Percentiles rank a stretch among this genome's conserved stretches.
Evolutionary conservation across 1,140 invertebrate species (phyloP).

Genomic region (Heliconius melpomene): DNA sequence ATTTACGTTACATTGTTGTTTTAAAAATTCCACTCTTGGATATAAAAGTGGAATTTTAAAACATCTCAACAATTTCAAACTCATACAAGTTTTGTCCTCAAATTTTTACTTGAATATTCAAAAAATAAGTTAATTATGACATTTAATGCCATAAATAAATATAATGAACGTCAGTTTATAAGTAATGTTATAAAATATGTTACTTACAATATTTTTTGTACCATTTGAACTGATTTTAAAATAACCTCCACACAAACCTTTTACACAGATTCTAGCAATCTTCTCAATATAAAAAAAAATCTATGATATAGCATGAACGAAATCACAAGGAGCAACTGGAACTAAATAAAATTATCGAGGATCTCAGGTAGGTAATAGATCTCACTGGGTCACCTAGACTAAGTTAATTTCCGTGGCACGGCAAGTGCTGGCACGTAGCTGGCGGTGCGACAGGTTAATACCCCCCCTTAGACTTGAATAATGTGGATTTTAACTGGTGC

Average conservation of each 20-base stretch:
- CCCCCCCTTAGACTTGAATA: conserved; percentile 34
- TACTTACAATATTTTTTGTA: too few relatives aligned
- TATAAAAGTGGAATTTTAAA: too few relatives aligned
- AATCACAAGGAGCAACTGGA: background rate
- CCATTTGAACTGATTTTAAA: too few relatives aligned
- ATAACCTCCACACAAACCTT: background rate
- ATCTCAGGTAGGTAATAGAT: conserved; percentile 10
- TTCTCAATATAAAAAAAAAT: background rate
- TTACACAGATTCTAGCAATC: too few relatives aligned
- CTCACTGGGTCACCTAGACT: conserved; percentile 24
- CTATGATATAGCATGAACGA: too few relatives aligned
- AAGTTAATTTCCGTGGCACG: conserved; percentile 35
- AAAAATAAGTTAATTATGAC: too few relatives aligned
- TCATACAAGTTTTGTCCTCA: too few relatives aligned
- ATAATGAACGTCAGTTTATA: too few relatives aligned
- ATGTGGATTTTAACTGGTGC: conserved; percentile 43
- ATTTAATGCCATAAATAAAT: too few relatives aligned
- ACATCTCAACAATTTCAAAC: too few relatives aligned
- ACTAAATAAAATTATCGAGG: conserved; percentile 11
- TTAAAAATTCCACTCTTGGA: background rate
- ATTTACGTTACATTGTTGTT: background rate
- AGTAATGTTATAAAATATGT: too few relatives aligned
- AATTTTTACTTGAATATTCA: too few relatives aligned
- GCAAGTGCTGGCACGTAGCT: conserved; percentile 1
- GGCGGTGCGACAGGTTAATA: conserved; percentile 37